phyloP scores from a whole-genome alignment of 2,113 vertebrate genomes.

The Panthera uncia region DNA sequence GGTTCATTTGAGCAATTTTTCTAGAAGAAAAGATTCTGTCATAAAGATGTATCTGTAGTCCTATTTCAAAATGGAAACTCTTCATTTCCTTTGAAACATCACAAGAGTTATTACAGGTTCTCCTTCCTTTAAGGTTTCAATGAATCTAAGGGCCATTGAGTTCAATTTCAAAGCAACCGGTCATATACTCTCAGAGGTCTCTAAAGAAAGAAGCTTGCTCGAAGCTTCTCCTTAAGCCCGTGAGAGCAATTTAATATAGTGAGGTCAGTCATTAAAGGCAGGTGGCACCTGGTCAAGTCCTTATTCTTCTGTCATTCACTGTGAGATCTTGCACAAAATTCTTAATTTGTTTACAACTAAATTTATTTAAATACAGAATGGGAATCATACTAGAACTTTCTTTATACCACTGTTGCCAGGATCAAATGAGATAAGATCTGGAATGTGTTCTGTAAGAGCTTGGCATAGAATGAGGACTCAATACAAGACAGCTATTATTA shows the following conservation, averaged over 20 bases:
- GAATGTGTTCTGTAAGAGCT: not conserved
- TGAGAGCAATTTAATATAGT: not conserved
- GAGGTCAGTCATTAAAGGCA: not conserved
- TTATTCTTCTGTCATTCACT: not conserved
- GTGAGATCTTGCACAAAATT: not conserved
- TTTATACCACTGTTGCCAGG: not conserved
- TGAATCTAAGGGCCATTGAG: not conserved
- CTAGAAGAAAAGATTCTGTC: not conserved
- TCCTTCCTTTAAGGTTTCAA: slow-evolving; percentile 53
- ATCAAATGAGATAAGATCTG: slow-evolving; percentile 51
- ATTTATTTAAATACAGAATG: not conserved
- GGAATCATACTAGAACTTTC: not conserved
- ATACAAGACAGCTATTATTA: slow-evolving; percentile 39
- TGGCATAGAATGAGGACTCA: not conserved
- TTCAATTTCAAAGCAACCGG: slow-evolving; percentile 12
- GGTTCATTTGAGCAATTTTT: not conserved
- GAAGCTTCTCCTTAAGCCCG: not conserved
- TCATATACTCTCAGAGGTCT: not conserved
- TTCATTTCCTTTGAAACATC: slow-evolving; percentile 31
- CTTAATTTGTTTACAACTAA: not conserved
- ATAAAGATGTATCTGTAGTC: not conserved
- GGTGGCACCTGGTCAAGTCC: not conserved
- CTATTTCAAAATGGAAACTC: slow-evolving; percentile 38
- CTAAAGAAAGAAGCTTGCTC: not conserved
- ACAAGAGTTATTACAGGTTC: not conserved